Conservation (phyloP, 2,113 vertebrate genomes). For the Crotalus horridus region DNA sequence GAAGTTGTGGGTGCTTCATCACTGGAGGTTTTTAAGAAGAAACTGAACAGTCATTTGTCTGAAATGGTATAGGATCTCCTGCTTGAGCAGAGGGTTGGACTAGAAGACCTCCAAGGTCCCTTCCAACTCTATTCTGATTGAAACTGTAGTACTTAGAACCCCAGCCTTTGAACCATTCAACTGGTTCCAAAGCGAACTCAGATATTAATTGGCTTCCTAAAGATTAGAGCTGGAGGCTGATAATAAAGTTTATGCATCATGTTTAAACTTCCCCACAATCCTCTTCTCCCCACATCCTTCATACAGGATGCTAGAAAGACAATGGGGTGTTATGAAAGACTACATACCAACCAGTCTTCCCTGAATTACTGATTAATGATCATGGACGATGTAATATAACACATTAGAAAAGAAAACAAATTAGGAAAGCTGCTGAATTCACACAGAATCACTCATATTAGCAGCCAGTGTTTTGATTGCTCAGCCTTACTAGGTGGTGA, state of each 20-base stretch:
- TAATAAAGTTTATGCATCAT: neutral
- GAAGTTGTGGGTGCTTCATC: too few relatives aligned
- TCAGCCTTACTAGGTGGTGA: neutral
- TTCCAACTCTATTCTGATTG: too few relatives aligned
- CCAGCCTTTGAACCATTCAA: neutral
- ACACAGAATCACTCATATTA: neutral
- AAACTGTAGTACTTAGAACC: neutral
- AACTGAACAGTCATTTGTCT: too few relatives aligned
- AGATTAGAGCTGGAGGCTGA: neutral
- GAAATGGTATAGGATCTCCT: too few relatives aligned
- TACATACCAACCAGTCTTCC: neutral
- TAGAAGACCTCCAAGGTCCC: too few relatives aligned
- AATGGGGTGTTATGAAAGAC: neutral
- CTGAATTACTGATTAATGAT: neutral
- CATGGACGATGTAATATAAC: neutral
- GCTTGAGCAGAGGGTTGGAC: too few relatives aligned
- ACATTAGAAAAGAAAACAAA: neutral
- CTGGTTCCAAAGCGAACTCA: neutral
- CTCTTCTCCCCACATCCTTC: neutral
- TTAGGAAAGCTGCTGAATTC: neutral
- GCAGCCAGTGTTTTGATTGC: neutral
- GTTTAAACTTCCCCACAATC: neutral
- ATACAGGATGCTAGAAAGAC: neutral
- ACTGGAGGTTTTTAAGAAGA: too few relatives aligned
- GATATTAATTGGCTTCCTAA: neutral